Evolutionary conservation across 2,888 invertebrate species (phyloP).

Genomic region (Mimumesa dahlbomi): DNA sequence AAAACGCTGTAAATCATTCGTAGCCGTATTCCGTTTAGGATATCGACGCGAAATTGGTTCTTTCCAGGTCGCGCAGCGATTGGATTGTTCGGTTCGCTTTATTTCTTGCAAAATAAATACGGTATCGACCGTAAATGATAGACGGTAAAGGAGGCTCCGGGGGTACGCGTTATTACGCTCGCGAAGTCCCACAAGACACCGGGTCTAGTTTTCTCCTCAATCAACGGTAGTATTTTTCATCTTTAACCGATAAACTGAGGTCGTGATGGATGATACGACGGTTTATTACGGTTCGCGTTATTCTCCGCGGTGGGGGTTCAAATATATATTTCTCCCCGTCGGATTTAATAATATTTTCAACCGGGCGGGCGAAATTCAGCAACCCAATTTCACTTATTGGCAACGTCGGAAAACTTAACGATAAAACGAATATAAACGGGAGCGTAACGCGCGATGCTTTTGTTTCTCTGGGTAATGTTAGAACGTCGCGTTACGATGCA

Average conservation of each 20-base stretch:
- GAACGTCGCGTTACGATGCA: too few species aligned
- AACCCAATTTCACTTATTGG: too few species aligned
- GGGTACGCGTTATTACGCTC: slow-evolving; percentile 2
- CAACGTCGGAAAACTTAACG: too few species aligned
- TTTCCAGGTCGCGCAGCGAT: too few species aligned
- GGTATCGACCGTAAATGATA: too few species aligned
- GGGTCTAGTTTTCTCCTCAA: background rate
- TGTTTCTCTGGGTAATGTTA: too few species aligned
- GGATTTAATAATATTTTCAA: background rate
- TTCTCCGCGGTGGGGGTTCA: background rate
- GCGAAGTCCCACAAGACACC: background rate
- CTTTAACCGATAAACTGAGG: slow-evolving; percentile 5
- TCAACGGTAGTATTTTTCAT: slow-evolving; percentile 2
- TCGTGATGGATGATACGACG: background rate
- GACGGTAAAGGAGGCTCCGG: background rate
- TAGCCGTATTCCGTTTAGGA: too few species aligned
- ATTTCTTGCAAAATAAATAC: too few species aligned
- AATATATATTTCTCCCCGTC: background rate
- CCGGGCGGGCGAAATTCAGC: background rate
- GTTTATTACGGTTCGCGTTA: background rate
- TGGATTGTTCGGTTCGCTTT: too few species aligned
- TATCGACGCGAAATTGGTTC: background rate
- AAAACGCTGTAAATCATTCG: too few species aligned
- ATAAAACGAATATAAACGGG: too few species aligned
- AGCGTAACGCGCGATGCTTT: too few species aligned